Conservation (phyloP, 2,888 invertebrate species). For the Nesidiocoris tenuis region DNA sequence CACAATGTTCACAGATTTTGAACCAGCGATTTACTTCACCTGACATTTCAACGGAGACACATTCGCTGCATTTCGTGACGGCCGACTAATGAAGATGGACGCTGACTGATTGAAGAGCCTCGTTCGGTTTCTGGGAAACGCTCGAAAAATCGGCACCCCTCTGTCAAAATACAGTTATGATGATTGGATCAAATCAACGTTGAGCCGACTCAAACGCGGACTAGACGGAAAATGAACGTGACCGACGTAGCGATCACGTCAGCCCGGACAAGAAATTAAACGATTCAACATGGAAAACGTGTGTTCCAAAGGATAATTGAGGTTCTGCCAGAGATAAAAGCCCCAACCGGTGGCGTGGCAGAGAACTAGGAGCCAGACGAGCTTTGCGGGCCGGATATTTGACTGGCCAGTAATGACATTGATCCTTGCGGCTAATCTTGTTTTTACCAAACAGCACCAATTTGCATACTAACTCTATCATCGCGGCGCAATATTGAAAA, state of each 20-base stretch:
- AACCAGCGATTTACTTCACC: too few species aligned
- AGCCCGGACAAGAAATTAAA: not conserved
- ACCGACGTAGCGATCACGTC: not conserved
- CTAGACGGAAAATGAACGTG: not conserved
- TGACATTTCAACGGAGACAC: too few species aligned
- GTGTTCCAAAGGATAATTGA: slow-evolving; percentile 22
- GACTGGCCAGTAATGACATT: slow-evolving; percentile 33
- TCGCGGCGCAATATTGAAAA: slow-evolving; percentile 7
- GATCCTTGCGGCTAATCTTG: slow-evolving; percentile 20
- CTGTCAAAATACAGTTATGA: not conserved
- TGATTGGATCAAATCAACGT: not conserved
- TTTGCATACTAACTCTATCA: slow-evolving; percentile 29
- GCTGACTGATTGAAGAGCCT: too few species aligned
- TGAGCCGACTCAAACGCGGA: not conserved
- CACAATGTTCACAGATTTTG: too few species aligned
- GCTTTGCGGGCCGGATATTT: slow-evolving; percentile 32
- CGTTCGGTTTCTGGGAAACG: too few species aligned
- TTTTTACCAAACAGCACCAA: slow-evolving; percentile 31
- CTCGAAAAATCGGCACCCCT: not conserved
- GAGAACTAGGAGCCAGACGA: not conserved
- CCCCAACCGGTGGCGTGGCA: too few species aligned
- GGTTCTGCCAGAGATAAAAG: too few species aligned
- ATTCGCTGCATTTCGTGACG: too few species aligned
- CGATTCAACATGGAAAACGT: not conserved
- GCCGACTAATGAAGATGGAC: too few species aligned